Base-by-base conservation (phyloP, 2,113 vertebrate species). In the Romanogobio albipinnatus region DNA sequence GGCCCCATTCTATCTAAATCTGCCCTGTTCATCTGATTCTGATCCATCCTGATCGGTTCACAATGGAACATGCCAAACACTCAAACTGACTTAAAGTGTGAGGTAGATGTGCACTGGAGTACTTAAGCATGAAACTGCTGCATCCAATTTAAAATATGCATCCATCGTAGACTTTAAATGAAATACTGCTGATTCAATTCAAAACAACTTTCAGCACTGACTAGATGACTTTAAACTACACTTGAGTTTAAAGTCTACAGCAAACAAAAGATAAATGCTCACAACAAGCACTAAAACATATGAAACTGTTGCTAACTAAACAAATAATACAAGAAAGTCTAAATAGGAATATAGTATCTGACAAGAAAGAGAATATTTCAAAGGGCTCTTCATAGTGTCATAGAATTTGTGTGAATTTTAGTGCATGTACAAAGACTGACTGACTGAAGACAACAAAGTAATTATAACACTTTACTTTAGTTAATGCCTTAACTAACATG, bases 1-100 rank as follows among this genome's bases (percentile, higher is more conserved):
- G 94, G 93, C 93, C 94, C 89, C 91, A 93, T 94, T 94, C 92
- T 88, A 93, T 94, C 93, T 90, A 91, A 82, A 87, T 92, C 91
- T 86, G 90, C 94, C 92, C 92, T 92, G 92, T 89, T 88, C 81
- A 83, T 87, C 83, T 87, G 85, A 47, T 29, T 64, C 84, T 94
- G 91, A 94, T 94, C 39, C 84, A 88, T 85, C 89, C 87, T 77
- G 93, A 94, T 93, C 85, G 83, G 86, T 89, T 91, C 84, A 90
- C 85, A 89, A 89, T 89, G 88, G 86, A 91, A 90, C 88, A 92
- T 91, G 94, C 92, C 94, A 94, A 94, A 93, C 91, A 93, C 71
- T 13, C 75, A 91, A 76, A 92, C 84, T 85, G 84, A 92, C 88
- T 88, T 22, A 53, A 85, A 26, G 71, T 82, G 49, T 73, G 61